These are phyloP conservation scores for Nymphalis urticae DNA, from an alignment of 2,888 invertebrate genomes.

Conservation along the genomic window DNA sequence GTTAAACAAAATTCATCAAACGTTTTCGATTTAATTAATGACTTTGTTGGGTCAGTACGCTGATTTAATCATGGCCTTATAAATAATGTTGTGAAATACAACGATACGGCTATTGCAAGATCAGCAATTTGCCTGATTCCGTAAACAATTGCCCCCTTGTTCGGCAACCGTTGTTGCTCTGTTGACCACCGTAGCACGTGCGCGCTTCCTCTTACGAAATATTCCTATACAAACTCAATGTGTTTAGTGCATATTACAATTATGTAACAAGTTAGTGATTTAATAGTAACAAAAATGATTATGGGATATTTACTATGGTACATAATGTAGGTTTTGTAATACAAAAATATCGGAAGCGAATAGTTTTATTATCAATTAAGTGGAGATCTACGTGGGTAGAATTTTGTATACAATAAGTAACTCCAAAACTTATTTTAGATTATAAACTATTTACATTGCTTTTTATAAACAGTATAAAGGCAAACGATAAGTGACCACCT, in stretches of 20 bases:
- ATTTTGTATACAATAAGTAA: too few relatives aligned
- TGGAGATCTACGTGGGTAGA: too few relatives aligned
- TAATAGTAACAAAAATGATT: neutral
- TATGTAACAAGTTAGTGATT: neutral
- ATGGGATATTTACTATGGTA: neutral
- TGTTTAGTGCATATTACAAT: slow-evolving; percentile 2
- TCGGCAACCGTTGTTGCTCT: slow-evolving; percentile 6
- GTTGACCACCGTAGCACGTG: slow-evolving; percentile 28
- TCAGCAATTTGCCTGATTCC: slow-evolving; percentile 24
- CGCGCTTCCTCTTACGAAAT: slow-evolving; percentile 24
- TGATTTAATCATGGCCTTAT: slow-evolving; percentile 18
- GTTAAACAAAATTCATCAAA: neutral
- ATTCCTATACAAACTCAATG: neutral
- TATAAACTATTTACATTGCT: too few relatives aligned
- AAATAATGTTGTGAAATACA: slow-evolving; percentile 22
- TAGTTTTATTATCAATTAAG: too few relatives aligned
- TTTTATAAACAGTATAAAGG: too few relatives aligned
- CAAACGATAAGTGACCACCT: too few relatives aligned
- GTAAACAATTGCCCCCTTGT: slow-evolving; percentile 26
- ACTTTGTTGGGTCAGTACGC: neutral
- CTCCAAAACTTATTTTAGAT: too few relatives aligned
- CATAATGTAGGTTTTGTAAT: too few relatives aligned
- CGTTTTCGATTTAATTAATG: neutral
- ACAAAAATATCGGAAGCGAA: too few relatives aligned
- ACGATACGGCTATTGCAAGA: slow-evolving; percentile 14